Evolutionary conservation across 2,888 invertebrate genomes (phyloP), one percentile per base, ranked within the genome.

Genomic region (Buathra laborator): DNA sequence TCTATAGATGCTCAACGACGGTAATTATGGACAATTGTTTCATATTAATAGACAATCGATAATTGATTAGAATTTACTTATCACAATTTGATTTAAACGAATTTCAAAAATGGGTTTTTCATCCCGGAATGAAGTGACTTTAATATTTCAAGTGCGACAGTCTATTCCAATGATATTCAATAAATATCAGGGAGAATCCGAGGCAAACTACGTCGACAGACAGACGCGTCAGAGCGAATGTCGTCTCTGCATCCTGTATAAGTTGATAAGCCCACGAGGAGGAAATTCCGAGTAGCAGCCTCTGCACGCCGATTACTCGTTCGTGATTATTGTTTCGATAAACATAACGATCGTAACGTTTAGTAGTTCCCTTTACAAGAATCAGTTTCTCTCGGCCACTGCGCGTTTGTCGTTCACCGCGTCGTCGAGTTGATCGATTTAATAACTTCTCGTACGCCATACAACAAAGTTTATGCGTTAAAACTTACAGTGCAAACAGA

Each of bases 221-320:
- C 53, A 6, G 6, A 10, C 56, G 56, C 4, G 24, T 24, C 24
- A 56, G 56, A 19, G 12, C 3, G 10, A 56, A 24, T 56, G 56
- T 56, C 56, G 56, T 56, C 56, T 56, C 56, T 56, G 56, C 56
- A 56, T 56, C 56, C 56, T 24, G 56, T 24, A 19, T 19, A 24
- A 19, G 19, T 56, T 24, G 56, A 56, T 56, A 56, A 24, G 56
- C 1, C 10, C 12, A 24, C 56, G 10, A 37, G 37, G 24, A 12
- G 9, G 12, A 14, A 56, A 24, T 56, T 56, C 19, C 56, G 12
- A 24, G 19, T 1, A 12, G 37, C 56, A 53, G 16, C 19, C 24
- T 3, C 53, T 19, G 2, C 2, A 9, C 56, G 12, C 56, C 56
- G 37, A 37, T 37, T 37, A 37, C 37, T 7, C 37, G 37, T 1